These are phyloP conservation scores for Alaudala cheleensis DNA, from an alignment of 2,113 vertebrate species.

Conservation along the genomic window DNA sequence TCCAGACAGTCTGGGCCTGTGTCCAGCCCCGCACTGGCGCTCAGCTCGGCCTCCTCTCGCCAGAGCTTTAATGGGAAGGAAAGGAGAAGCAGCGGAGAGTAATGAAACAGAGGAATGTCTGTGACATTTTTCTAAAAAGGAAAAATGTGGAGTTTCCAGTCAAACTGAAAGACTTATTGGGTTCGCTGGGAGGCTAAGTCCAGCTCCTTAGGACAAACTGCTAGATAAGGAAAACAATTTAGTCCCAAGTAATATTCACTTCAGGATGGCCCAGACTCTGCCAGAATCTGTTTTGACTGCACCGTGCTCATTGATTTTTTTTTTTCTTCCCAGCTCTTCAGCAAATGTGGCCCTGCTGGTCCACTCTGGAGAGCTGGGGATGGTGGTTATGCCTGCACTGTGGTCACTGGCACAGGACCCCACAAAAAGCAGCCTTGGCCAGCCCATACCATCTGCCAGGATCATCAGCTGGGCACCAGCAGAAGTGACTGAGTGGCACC, in stretches of 20 bases:
- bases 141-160: slow-evolving; percentile 79
- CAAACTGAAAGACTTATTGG: slow-evolving; percentile 75
- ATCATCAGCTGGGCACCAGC: too few species aligned
- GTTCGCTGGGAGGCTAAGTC: slow-evolving; percentile 71
- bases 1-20: slow-evolving; percentile 79
- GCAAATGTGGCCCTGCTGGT: neutral
- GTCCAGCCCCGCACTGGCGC: slow-evolving; percentile 73
- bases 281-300: slow-evolving; percentile 56
- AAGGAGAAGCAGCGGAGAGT: slow-evolving; percentile 62
- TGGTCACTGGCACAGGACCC: neutral
- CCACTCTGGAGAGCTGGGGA: neutral
- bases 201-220: slow-evolving; percentile 66
- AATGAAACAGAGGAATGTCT: slow-evolving; percentile 72
- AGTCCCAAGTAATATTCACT: slow-evolving; percentile 59
- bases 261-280: neutral
- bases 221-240: slow-evolving; percentile 63
- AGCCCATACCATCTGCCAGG: neutral
- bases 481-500: fast-evolving
- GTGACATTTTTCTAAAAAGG: slow-evolving; percentile 81
- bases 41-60: slow-evolving; percentile 51
- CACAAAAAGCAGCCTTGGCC: neutral
- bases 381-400: fast-evolving
- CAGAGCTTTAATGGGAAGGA: slow-evolving; percentile 57
- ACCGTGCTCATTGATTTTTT: neutral
- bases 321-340: slow-evolving; percentile 2